These are phyloP conservation scores for Rhinolophus sinicus DNA, from an alignment of 2,113 vertebrate genomes.

Conservation along the genomic window DNA sequence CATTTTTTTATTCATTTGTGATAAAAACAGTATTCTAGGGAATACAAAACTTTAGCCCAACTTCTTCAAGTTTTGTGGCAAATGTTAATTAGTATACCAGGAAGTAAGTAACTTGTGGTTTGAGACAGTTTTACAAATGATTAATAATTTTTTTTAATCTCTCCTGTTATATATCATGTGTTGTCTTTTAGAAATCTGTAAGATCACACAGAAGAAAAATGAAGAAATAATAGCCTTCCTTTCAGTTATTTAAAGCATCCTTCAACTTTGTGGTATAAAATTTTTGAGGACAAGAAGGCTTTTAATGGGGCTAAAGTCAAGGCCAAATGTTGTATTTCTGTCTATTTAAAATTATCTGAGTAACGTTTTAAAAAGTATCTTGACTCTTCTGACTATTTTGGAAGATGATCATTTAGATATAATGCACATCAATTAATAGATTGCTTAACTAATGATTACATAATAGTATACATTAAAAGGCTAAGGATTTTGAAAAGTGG, in stretches of 20 bases:
- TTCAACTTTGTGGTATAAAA: not conserved
- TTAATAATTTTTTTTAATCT: constrained; percentile 30
- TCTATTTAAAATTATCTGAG: constrained; percentile 29
- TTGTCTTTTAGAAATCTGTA: constrained; percentile 9
- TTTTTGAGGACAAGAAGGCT: not conserved
- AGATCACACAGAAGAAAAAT: not conserved
- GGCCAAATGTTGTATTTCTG: not conserved
- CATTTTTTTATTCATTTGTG: not conserved
- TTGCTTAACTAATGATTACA: not conserved
- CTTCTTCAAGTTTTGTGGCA: not conserved
- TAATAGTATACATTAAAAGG: not conserved
- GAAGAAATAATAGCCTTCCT: not conserved
- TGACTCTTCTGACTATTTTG: not conserved
- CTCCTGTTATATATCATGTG: not conserved
- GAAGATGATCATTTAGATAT: not conserved
- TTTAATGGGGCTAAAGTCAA: constrained; percentile 25
- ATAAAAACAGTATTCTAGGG: not conserved
- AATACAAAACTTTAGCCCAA: not conserved
- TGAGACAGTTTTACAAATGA: not conserved
- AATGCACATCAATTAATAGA: constrained; percentile 22
- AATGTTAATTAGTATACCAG: constrained; percentile 31
- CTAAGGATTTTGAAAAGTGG: not conserved
- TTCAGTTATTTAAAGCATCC: constrained; percentile 10
- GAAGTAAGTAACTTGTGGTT: not conserved
- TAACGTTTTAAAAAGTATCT: not conserved